Base-by-base conservation (phyloP, 2,888 invertebrate species). In the Epirrhoe alternata region DNA sequence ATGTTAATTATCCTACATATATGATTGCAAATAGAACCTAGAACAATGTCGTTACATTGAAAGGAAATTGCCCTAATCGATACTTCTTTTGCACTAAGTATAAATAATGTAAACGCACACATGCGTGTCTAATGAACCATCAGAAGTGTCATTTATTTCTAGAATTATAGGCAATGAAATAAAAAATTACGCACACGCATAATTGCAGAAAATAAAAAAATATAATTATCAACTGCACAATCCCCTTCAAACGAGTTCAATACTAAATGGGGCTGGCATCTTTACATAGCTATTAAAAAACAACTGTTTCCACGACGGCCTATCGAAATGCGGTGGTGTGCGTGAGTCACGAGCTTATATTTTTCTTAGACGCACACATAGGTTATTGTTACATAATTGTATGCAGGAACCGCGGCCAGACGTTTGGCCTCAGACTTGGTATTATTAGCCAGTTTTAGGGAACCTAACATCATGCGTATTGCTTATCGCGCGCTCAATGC, bases 291-390 rank as follows among this genome's bases (percentile, higher is more conserved):
- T 71, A 78, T 78, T 77, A 78, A 74, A 70, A 70, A 68, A 73
- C 73, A 75, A 75, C 79, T 72, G 75, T 77, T 79, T 76, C 73
- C 69, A 76, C 69, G 74, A 73, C 67, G 73, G 72, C 74, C 69
- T 75, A 78, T 79, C 79, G 76, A 77, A 76, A 75, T 79, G 72
- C 75, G 42, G 30, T 24, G 74, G 81, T 84, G 81, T 80, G 83
- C 56, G 82, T 75, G 65, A 81, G 80, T 85, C 85, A 85, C 81
- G 82, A 80, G 73, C 73, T 70, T 71, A 69, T 78, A 70, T 77
- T 77, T 78, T 75, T 75, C 70, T 76, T 73, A 75, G 68, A 77
- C 75, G 70, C 77, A 81, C 79, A 78, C 78, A 77, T 50, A 7
- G 53, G 53, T 14, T 16, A 51, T 14, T 67, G 74, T 81, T 78